Evolutionary conservation across 1,140 invertebrate genomes (phyloP).

Genomic region (Drosophila tropicalis): DNA sequence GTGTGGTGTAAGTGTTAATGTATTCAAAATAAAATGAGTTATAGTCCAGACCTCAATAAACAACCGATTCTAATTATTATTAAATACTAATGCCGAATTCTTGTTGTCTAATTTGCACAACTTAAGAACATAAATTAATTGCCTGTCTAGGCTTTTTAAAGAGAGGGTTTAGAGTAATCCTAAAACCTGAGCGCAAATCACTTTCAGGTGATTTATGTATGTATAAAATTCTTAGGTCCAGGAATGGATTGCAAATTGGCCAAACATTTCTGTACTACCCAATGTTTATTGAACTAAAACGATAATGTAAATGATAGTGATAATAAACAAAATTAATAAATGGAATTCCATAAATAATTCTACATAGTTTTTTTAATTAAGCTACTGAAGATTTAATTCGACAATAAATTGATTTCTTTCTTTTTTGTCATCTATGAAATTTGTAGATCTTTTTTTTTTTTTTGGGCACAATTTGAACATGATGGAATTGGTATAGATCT

Average conservation of each 20-base stretch:
- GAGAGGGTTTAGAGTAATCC: slow-evolving; percentile 25
- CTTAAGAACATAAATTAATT: slow-evolving; percentile 48
- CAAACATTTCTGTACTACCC: slow-evolving; percentile 29
- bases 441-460: slow-evolving; percentile 18
- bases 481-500: slow-evolving; percentile 10
- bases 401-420: slow-evolving; percentile 50
- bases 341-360: slow-evolving; percentile 64
- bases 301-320: slow-evolving; percentile 41
- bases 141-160: slow-evolving; percentile 29
- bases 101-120: slow-evolving; percentile 29
- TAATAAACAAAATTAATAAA: slow-evolving; percentile 44
- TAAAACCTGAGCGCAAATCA: slow-evolving; percentile 43
- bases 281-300: slow-evolving; percentile 6
- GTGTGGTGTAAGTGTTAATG: slow-evolving; percentile 16
- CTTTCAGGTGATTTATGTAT: slow-evolving; percentile 3
- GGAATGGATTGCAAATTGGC: background rate
- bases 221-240: background rate
- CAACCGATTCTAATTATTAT: slow-evolving; percentile 19
- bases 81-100: slow-evolving; percentile 29
- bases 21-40: slow-evolving; percentile 15
- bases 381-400: slow-evolving; percentile 74
- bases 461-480: slow-evolving; percentile 21
- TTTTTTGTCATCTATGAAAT: slow-evolving; percentile 23
- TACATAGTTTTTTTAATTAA: slow-evolving; percentile 65
- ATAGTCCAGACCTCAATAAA: slow-evolving; percentile 26